These are phyloP conservation scores for Forficula auricularia DNA, from an alignment of 1,140 invertebrate species.

Conservation along the genomic window DNA sequence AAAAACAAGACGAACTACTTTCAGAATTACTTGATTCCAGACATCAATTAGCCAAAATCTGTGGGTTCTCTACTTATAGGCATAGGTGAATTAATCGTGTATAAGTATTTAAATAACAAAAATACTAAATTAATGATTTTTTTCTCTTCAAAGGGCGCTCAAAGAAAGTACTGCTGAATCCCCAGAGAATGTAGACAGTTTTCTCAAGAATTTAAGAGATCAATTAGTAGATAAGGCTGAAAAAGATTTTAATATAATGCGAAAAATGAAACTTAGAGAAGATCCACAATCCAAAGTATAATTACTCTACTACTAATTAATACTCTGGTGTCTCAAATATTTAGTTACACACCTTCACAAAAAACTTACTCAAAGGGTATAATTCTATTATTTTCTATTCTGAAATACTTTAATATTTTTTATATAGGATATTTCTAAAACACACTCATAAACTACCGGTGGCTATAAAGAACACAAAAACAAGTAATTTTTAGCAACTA, in stretches of 20 bases:
- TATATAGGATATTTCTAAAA: too few relatives aligned
- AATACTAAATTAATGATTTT: slow-evolving; percentile 8
- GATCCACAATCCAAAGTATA: slow-evolving; percentile 4
- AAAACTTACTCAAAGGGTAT: too few relatives aligned
- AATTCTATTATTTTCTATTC: too few relatives aligned
- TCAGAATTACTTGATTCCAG: slow-evolving; percentile 50
- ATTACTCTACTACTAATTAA: too few relatives aligned
- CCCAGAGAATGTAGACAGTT: slow-evolving; percentile 9
- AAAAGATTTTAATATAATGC: slow-evolving; percentile 23
- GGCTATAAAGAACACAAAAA: too few relatives aligned
- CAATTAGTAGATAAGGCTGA: slow-evolving; percentile 16
- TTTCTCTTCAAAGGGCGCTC: slow-evolving; percentile 9
- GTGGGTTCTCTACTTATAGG: slow-evolving; percentile 74
- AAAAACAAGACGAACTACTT: slow-evolving; percentile 57
- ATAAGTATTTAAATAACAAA: slow-evolving; percentile 8
- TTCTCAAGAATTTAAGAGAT: slow-evolving; percentile 27
- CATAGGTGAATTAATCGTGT: slow-evolving; percentile 50
- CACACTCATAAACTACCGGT: too few relatives aligned
- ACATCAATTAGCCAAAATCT: slow-evolving; percentile 59
- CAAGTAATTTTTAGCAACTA: too few relatives aligned
- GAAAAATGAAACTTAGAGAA: slow-evolving; percentile 19
- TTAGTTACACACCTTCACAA: too few relatives aligned
- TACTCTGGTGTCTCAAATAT: too few relatives aligned
- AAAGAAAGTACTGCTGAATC: slow-evolving; percentile 5
- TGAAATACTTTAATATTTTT: too few relatives aligned